Percentiles rank a stretch among this genome's conserved stretches.
Evolutionary conservation across 2,888 invertebrate species (phyloP).

Genomic region (Philereme transversata): DNA sequence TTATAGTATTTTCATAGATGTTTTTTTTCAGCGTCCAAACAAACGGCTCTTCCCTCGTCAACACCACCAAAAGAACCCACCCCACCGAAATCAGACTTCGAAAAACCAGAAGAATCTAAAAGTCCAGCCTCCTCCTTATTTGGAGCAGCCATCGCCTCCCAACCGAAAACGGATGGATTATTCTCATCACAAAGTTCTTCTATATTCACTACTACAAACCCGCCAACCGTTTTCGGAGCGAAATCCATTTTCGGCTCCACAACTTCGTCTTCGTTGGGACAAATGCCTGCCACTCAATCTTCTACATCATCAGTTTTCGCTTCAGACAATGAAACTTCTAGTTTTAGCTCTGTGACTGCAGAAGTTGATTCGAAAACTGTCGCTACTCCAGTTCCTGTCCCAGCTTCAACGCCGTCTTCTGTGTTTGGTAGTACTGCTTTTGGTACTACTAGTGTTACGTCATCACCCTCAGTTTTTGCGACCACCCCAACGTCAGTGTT

Average conservation of each 20-base stretch:
- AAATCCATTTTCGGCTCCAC: conserved; percentile 20
- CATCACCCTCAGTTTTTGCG: conserved; percentile 45
- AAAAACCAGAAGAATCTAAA: conserved; percentile 36
- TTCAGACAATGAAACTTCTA: conserved; percentile 9
- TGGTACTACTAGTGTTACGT: conserved; percentile 34
- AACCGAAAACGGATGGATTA: conserved; percentile 39
- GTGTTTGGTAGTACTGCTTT: conserved; percentile 39
- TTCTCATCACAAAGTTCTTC: conserved; percentile 37
- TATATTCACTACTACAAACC: conserved; percentile 33
- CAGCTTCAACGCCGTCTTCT: conserved; percentile 45
- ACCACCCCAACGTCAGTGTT: conserved; percentile 52
- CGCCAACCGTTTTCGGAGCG: conserved; percentile 22
- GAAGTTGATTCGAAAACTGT: conserved; percentile 27
- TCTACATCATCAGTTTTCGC: conserved; percentile 19
- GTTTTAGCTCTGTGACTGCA: conserved; percentile 11
- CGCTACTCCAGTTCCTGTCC: conserved; percentile 28
- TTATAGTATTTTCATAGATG: background rate
- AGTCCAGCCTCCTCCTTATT: conserved; percentile 55
- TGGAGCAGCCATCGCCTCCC: conserved; percentile 49
- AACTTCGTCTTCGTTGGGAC: conserved; percentile 17
- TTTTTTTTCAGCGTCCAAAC: conserved; percentile 48
- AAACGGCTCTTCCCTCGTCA: conserved; percentile 38
- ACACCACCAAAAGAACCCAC: conserved; percentile 31
- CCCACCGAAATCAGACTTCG: conserved; percentile 28
- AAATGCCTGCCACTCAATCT: conserved; percentile 20